Percentiles rank a stretch among this genome's conserved stretches.
Evolutionary conservation across 2,113 vertebrate species (phyloP).

Genomic region (Lamprologus sp.): DNA sequence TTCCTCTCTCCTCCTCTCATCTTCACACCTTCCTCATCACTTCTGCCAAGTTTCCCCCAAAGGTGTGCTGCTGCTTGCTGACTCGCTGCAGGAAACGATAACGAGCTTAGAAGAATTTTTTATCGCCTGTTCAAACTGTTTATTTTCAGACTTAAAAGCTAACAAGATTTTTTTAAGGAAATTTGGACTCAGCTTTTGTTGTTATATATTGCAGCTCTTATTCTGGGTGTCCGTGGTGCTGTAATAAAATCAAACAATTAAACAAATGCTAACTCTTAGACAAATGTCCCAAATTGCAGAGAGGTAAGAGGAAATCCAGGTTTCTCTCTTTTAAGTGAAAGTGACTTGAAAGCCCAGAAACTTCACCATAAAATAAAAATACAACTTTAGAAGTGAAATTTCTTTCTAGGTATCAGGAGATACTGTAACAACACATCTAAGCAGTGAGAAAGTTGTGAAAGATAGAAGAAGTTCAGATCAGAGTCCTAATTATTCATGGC

Average conservation of each 20-base stretch:
- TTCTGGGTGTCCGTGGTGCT: not conserved
- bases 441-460: not conserved
- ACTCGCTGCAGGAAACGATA: constrained; percentile 28
- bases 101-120: not conserved
- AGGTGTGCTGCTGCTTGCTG: constrained; percentile 36
- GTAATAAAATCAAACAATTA: not conserved
- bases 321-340: not conserved
- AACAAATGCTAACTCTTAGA: not conserved
- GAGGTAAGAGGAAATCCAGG: not conserved
- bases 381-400: not conserved
- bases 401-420: not conserved
- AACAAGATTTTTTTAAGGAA: not conserved
- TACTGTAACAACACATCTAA: not conserved
- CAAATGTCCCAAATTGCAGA: not conserved
- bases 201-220: not conserved
- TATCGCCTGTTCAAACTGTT: constrained; percentile 26
- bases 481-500: not conserved
- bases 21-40: constrained; percentile 50
- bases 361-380: not conserved
- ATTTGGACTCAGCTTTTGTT: not conserved
- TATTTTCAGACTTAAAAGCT: not conserved
- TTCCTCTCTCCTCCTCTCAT: not conserved
- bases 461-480: not conserved
- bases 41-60: constrained; percentile 40
- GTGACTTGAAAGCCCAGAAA: not conserved